Percentiles rank a stretch among this genome's conserved stretches.
phyloP scores from a whole-genome alignment of 2,888 invertebrate species.

The Dynastes grantii region DNA sequence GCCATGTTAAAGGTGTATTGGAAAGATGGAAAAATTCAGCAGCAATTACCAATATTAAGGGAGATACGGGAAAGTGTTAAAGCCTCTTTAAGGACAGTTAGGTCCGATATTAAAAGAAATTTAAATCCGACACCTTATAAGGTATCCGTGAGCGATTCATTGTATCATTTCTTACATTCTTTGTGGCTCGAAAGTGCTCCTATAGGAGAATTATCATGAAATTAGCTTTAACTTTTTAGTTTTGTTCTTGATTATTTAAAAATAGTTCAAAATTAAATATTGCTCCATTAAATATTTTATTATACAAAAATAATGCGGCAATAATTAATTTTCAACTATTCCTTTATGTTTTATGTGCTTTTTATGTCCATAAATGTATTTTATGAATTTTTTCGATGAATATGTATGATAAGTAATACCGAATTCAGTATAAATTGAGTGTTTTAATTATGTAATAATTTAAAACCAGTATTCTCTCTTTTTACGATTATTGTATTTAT shows the following conservation, averaged over 20 bases:
- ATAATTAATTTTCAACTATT: too few relatives aligned
- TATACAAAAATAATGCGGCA: too few relatives aligned
- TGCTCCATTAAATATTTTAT: too few relatives aligned
- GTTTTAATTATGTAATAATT: too few relatives aligned
- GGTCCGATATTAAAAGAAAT: constrained; percentile 94
- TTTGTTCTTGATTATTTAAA: neutral
- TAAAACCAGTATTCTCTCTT: too few relatives aligned
- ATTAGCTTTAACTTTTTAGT: constrained; percentile 2
- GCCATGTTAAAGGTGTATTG: constrained; percentile 88
- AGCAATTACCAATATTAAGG: constrained; percentile 79
- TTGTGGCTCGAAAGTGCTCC: constrained; percentile 98
- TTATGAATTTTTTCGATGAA: too few relatives aligned
- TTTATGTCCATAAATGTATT: too few relatives aligned
- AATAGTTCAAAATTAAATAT: too few relatives aligned
- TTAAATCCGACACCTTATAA: constrained; percentile 99
- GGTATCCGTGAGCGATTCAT: constrained; percentile 92
- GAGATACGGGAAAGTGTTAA: constrained; percentile 86
- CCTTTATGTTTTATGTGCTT: too few relatives aligned
- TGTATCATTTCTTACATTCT: constrained; percentile 96
- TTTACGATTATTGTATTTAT: too few relatives aligned
- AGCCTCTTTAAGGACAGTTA: constrained; percentile 83
- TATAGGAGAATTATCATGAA: constrained; percentile 85
- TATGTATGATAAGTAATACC: too few relatives aligned
- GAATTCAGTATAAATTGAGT: too few relatives aligned
- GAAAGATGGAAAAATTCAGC: constrained; percentile 84